Evolutionary conservation across 2,797 vertebrate species (phyloP).

Genomic region (Fistularia commersonii): DNA sequence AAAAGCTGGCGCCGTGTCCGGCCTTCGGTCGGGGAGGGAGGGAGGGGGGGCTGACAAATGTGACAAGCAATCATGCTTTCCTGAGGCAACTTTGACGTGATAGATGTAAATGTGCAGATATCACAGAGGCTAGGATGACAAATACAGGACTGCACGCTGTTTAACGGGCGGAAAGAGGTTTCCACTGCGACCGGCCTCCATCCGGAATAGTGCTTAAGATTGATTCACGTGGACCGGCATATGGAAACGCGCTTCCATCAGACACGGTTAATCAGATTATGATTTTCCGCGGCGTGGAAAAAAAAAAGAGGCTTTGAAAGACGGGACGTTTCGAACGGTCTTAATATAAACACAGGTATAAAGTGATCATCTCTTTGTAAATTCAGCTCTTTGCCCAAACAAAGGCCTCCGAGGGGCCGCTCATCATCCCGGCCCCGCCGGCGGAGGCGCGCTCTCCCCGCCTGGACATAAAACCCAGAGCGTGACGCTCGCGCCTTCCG

Average conservation of each 20-base stretch:
- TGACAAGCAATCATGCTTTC: slow-evolving; percentile 30
- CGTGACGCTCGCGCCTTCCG: slow-evolving; percentile 58
- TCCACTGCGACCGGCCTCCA: slow-evolving; percentile 27
- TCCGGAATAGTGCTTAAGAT: slow-evolving; percentile 49
- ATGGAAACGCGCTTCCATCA: slow-evolving; percentile 53
- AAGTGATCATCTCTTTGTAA: slow-evolving; percentile 54
- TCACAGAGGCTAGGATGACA: slow-evolving; percentile 25
- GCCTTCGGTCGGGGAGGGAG: slow-evolving; percentile 43
- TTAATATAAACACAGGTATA: slow-evolving; percentile 58
- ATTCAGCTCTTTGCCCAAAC: slow-evolving; percentile 51
- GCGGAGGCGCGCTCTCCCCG: slow-evolving; percentile 67
- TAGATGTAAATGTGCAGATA: slow-evolving; percentile 45
- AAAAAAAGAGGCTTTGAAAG: slow-evolving; percentile 43
- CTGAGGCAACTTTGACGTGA: slow-evolving; percentile 42
- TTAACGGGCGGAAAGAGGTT: slow-evolving; percentile 11
- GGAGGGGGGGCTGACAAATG: slow-evolving; percentile 31
- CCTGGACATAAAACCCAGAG: slow-evolving; percentile 70
- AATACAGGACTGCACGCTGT: slow-evolving; percentile 11
- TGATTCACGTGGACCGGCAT: slow-evolving; percentile 34
- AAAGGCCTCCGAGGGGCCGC: slow-evolving; percentile 45
- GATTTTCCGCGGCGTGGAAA: slow-evolving; percentile 43
- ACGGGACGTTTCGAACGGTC: slow-evolving; percentile 56
- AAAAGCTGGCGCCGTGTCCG: slow-evolving; percentile 43
- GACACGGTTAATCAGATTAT: slow-evolving; percentile 64
- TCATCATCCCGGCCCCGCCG: too few species aligned